These are phyloP conservation scores for Carterocephalus palaemon DNA, from an alignment of 2,888 invertebrate genomes.

Conservation along the genomic window DNA sequence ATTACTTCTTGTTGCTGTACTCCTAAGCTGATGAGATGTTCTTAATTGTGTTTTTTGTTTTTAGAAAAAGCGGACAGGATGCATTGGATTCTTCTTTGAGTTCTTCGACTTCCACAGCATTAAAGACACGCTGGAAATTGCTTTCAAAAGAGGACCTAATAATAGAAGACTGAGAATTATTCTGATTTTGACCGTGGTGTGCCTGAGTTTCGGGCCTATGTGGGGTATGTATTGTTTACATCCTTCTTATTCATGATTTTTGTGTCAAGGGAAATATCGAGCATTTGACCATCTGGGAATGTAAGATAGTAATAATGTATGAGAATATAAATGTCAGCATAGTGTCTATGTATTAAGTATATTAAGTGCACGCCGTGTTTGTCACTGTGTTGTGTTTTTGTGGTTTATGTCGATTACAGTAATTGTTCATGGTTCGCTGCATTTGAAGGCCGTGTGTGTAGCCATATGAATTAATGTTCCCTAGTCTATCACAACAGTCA, in stretches of 20 bases:
- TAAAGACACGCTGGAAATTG: conserved; percentile 69
- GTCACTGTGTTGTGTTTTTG: too few species aligned
- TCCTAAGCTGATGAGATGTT: conserved; percentile 1
- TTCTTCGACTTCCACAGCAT: conserved; percentile 75
- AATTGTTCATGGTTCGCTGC: not conserved
- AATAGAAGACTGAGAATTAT: conserved; percentile 63
- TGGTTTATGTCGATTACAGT: not conserved
- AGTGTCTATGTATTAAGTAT: too few species aligned
- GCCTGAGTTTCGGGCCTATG: conserved; percentile 62
- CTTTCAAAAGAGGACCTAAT: conserved; percentile 69
- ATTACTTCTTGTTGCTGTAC: conserved; percentile 2
- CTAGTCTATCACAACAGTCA: too few species aligned
- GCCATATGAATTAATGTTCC: not conserved
- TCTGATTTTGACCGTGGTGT: conserved; percentile 57
- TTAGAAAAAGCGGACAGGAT: conserved; percentile 53
- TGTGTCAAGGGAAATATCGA: too few species aligned
- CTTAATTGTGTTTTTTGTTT: conserved; percentile 30
- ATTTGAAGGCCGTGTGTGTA: not conserved
- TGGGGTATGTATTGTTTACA: conserved; percentile 55
- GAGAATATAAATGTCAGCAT: too few species aligned
- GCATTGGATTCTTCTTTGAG: conserved; percentile 48
- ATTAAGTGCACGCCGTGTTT: too few species aligned
- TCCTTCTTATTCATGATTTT: not conserved
- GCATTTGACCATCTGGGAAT: too few species aligned
- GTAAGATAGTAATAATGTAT: too few species aligned